Evolutionary conservation across 2,888 invertebrate genomes (phyloP).

Genomic region (Dryocosmus kuriphilus): DNA sequence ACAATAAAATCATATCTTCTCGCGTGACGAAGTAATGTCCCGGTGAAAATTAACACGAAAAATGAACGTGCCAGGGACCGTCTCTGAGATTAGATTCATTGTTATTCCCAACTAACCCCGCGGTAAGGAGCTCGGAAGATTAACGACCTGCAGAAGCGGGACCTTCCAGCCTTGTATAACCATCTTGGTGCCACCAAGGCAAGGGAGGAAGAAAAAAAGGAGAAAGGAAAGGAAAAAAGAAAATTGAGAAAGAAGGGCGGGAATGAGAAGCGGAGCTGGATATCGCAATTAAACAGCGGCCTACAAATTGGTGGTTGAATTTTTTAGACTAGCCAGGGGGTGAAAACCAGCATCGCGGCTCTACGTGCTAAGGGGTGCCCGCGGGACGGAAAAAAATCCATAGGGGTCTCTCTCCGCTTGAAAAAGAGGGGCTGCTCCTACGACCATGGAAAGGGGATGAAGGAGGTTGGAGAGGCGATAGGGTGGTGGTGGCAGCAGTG

Average conservation of each 20-base stretch:
- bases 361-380: conserved; percentile 64
- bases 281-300: conserved; percentile 75
- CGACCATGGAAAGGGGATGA: conserved; percentile 50
- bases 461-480: conserved; percentile 54
- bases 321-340: conserved; percentile 66
- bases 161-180: conserved; percentile 16
- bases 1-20: conserved; percentile 49
- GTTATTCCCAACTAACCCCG: conserved; percentile 63
- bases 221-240: conserved; percentile 37
- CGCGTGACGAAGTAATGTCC: conserved; percentile 45
- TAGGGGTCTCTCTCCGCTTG: conserved; percentile 67
- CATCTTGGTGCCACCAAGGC: conserved; percentile 48
- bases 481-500: conserved; percentile 62
- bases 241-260: conserved; percentile 38
- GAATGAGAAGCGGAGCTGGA: conserved; percentile 62
- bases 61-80: conserved; percentile 61
- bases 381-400: conserved; percentile 73
- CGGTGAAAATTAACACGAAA: conserved; percentile 57
- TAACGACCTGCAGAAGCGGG: conserved; percentile 49
- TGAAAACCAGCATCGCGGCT: conserved; percentile 57
- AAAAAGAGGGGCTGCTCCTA: conserved; percentile 57
- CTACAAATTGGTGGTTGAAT: conserved; percentile 74
- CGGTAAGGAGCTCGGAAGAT: conserved; percentile 54
- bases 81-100: conserved; percentile 67
- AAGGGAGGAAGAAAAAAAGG: conserved; percentile 19